Evolutionary conservation across 1,140 invertebrate genomes (phyloP).

Genomic region (Cyclargus thomasi): DNA sequence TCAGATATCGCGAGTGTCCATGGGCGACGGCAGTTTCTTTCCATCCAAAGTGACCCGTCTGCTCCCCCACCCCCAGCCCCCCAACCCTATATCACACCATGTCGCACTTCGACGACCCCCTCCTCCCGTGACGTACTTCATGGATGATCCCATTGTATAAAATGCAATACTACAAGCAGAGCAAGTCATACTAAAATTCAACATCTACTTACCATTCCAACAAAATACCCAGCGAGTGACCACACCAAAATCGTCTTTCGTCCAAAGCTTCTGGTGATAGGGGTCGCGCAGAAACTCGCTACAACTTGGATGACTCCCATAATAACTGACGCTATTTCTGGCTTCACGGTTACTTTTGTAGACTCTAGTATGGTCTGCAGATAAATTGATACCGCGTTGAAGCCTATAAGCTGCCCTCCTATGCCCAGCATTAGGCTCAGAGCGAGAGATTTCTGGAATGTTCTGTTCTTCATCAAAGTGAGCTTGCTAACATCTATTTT

Average conservation of each 20-base stretch:
- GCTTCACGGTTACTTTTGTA: slow-evolving; percentile 75
- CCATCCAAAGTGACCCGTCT: no score
- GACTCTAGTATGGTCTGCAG: slow-evolving; percentile 80
- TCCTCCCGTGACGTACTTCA: no score
- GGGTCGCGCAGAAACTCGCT: slow-evolving; percentile 71
- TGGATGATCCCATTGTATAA: no score
- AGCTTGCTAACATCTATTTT: slow-evolving; percentile 28
- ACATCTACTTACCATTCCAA: slow-evolving; percentile 68
- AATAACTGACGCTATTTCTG: slow-evolving; percentile 78
- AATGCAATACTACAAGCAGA: no score
- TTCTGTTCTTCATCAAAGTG: slow-evolving; percentile 42
- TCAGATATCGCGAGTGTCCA: no score
- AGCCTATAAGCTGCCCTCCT: slow-evolving; percentile 81
- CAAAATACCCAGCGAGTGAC: slow-evolving; percentile 69
- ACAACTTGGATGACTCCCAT: slow-evolving; percentile 78
- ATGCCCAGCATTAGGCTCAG: slow-evolving; percentile 73
- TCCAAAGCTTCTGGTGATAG: slow-evolving; percentile 78
- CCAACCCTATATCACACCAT: no score
- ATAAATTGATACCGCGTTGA: slow-evolving; percentile 83
- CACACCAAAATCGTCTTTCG: slow-evolving; percentile 77
- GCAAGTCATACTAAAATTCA: no score
- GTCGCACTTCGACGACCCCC: no score
- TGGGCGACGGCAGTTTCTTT: no score
- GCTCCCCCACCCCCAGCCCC: no score
- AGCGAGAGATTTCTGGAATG: slow-evolving; percentile 71